A percentile compares a stretch with the other conserved stretches of the same genome.
These are phyloP conservation scores for Caradrina clavipalpis DNA, from an alignment of 2,888 invertebrate species.

Conservation along the genomic window DNA sequence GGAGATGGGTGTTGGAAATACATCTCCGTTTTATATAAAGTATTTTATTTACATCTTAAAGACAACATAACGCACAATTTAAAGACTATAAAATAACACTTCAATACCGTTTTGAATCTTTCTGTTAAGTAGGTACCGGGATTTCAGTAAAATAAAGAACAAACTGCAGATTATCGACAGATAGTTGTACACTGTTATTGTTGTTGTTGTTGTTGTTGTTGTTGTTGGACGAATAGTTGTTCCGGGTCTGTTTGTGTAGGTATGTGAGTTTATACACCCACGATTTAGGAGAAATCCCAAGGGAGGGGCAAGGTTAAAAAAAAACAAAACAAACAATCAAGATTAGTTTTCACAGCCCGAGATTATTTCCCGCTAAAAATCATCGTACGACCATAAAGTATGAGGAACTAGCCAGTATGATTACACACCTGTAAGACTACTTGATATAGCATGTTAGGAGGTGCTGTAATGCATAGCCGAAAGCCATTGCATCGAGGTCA, in stretches of 20 bases:
- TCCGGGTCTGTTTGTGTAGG: too few species aligned
- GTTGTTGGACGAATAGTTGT: too few species aligned
- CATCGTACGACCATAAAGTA: slow-evolving; percentile 10
- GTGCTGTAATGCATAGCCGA: slow-evolving; percentile 58
- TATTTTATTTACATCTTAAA: background rate
- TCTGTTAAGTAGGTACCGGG: background rate
- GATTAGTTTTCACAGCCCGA: background rate
- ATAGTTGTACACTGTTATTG: too few species aligned
- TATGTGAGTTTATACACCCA: too few species aligned
- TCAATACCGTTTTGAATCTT: background rate
- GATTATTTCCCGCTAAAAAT: background rate
- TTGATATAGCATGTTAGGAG: slow-evolving; percentile 51
- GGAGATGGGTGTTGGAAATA: slow-evolving; percentile 4
- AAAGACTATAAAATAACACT: background rate
- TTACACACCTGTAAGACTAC: slow-evolving; percentile 20
- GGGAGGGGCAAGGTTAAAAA: too few species aligned
- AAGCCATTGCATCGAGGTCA: slow-evolving; percentile 57
- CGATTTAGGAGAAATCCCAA: too few species aligned
- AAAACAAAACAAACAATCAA: too few species aligned
- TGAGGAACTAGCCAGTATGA: slow-evolving; percentile 37
- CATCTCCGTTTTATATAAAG: background rate
- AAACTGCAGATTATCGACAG: background rate
- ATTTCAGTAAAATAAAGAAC: background rate
- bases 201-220: too few species aligned
- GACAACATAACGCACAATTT: background rate